Evolutionary conservation across 2,888 invertebrate genomes (phyloP), one percentile per base, ranked within the genome.

Genomic region (Andrena flavipes): DNA sequence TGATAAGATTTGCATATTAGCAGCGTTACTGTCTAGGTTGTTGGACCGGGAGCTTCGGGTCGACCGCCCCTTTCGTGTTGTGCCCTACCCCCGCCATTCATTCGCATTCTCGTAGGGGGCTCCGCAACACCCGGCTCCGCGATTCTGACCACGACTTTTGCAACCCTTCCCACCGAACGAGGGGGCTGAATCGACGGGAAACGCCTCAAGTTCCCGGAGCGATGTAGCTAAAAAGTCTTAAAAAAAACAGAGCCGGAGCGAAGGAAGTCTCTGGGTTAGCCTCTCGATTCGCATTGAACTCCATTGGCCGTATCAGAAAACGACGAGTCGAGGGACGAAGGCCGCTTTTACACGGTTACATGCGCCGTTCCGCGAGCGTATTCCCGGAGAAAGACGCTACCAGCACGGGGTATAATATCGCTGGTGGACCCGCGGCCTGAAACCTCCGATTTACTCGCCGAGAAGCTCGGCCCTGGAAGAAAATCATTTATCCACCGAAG

Each of bases 1-100:
- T 87, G 89, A 90, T 90, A 88, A 89, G 88, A 90, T 91, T 91
- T 90, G 89, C 91, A 91, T 91, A 91, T 91, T 91, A 90, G 89
- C 86, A 86, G 81, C 87, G 87, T 90, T 90, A 87, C 87, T 84
- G 87, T 86, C 89, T 87, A 67, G 78, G 81, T 76, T 84, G 69
- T 62, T 67, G 76, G 80, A 82, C 59, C 62, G 29, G 79, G 70
- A 42, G 82, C 49, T 76, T 71, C 56, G 63, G 70, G 62, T 85
- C 84, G 76, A 76, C 89, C 91, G 91, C 91, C 91, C 90, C 85
- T 91, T 91, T 91, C 91, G 82, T 91, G 91, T 91, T 85, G 81
- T 80, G 81, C 81, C 83, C 85, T 83, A 84, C 84, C 86, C 84
- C 65, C 71, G 82, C 87, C 85, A 89, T 90, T 90, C 91, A 88